Base-by-base conservation (phyloP, 2,888 invertebrate species). In the Zele albiditarsus region DNA sequence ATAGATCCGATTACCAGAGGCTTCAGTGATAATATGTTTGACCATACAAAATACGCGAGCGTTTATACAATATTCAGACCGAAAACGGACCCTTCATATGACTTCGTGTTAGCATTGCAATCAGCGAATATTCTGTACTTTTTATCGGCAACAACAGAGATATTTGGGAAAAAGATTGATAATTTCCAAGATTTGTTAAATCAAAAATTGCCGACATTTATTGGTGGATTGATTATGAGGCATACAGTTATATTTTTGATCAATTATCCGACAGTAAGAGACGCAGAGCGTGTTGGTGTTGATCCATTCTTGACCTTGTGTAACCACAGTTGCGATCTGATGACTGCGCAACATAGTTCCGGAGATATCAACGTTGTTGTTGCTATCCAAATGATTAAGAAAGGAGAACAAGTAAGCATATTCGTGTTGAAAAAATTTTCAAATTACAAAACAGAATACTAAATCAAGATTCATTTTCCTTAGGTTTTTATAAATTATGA, bases 61-160 rank as follows among this genome's bases (percentile, higher is more conserved):
- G 83, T 91, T 68, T 89, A 95, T 82, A 92, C 93, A 66, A 89
- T 96, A 33, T 92, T 92, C 25, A 92, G 93, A 25, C 95, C 96
- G 89, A 90, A 92, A 33, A 91, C 93, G 3, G 91, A 91, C 80
- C 90, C 95, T 95, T 84, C 16, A 5, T n/a, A 65, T 38, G 16
- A 23, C 8, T 23, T 33, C 33, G n/a, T n/a, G 5, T 2, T 14
- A 8, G n/a, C 23, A 10, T 0, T 16, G 20, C 0, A n/a, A 16
- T 10, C 49, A 2, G 10, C n/a, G 1, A 12, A 33, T 5, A 68
- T 68, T 12, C 5, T 53, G 8, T 57, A 10, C 14, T 57, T 31
- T 28, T 33, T 68, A 14, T 53, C 57, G 14, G 20, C 12, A 27
- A 31, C 31, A 1, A 68, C 31, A 33, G 6, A 31, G 3, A 3